Conservation (phyloP, 2,113 vertebrate genomes). For the Pyrgilauda ruficollis region DNA sequence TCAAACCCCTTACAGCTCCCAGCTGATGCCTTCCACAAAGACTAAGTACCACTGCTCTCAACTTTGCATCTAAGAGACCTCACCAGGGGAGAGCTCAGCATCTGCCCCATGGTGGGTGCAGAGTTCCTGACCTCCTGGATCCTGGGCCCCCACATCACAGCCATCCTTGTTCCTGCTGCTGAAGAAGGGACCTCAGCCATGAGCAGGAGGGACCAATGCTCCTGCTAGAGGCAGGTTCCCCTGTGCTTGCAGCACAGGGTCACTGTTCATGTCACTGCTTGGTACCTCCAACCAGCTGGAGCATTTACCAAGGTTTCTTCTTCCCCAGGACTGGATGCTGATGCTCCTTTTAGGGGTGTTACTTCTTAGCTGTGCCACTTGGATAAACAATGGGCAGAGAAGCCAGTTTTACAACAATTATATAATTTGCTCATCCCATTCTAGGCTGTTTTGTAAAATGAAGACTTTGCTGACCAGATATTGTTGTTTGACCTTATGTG, state of each 20-base stretch:
- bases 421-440: background rate
- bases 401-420: background rate
- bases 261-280: background rate
- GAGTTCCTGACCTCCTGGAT: background rate
- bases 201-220: fast-evolving
- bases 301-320: background rate
- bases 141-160: background rate
- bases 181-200: background rate
- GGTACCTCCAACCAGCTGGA: background rate
- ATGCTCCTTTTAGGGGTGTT: background rate
- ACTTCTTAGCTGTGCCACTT: background rate
- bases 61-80: background rate
- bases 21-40: background rate
- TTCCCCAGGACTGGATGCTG: background rate
- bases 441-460: background rate
- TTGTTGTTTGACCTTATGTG: background rate
- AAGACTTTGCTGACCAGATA: background rate
- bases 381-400: background rate
- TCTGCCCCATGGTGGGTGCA: background rate
- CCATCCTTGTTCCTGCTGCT: background rate
- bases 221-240: background rate
- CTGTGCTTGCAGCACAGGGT: background rate
- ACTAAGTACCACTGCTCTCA: background rate
- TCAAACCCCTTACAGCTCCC: background rate
- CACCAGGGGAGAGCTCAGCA: background rate